phyloP scores from a whole-genome alignment of 1,140 invertebrate genomes.

The Polyergus mexicanus region DNA sequence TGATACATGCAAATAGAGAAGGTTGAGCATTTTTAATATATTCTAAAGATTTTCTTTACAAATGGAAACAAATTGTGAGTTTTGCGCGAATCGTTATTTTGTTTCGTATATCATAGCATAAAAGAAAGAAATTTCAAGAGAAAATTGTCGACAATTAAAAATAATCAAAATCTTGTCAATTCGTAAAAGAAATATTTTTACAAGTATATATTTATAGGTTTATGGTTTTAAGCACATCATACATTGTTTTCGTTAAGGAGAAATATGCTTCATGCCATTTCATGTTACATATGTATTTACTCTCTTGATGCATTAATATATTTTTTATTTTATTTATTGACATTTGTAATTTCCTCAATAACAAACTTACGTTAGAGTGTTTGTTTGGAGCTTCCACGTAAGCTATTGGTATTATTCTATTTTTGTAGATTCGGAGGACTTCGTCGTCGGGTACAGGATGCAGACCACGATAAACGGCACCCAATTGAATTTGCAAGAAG shows the following conservation, averaged over 20 bases:
- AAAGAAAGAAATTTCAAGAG: not conserved
- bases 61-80: not conserved
- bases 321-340: not conserved
- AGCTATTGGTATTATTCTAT: constrained; percentile 93
- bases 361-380: constrained; percentile 85
- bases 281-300: not conserved
- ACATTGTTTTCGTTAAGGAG: not conserved
- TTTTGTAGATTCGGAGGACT: constrained; percentile 95
- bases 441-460: constrained; percentile 94
- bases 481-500: constrained; percentile 98
- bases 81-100: not conserved
- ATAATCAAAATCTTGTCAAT: not conserved
- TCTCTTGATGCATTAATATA: not conserved
- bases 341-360: not conserved
- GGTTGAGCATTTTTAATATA: constrained; percentile 23
- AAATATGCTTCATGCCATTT: not conserved
- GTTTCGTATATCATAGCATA: not conserved
- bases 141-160: not conserved
- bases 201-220: not conserved
- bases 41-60: not conserved
- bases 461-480: constrained; percentile 96
- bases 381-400: constrained; percentile 90
- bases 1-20: constrained; percentile 77
- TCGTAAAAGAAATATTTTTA: not conserved
- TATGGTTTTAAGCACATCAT: not conserved